Evolutionary conservation across 2,888 invertebrate genomes (phyloP).

Genomic region (Sesamia inferens): DNA sequence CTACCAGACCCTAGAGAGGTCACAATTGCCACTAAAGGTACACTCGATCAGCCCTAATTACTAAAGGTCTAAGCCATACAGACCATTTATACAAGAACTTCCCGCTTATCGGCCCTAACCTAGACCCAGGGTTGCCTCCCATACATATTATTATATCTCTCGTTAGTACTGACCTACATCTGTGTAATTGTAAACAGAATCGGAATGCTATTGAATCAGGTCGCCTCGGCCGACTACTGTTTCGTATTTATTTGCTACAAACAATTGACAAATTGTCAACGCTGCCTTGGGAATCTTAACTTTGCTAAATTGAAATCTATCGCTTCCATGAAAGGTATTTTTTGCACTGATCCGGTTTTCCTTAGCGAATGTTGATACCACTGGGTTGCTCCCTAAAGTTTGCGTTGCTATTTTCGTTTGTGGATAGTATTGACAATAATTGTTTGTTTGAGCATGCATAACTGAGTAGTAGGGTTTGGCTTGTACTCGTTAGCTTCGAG

Average conservation of each 20-base stretch:
- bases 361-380: slow-evolving; percentile 1
- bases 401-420: slow-evolving; percentile 35
- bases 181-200: slow-evolving; percentile 69
- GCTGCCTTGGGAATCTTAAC: slow-evolving; percentile 14
- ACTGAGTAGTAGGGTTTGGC: slow-evolving; percentile 20
- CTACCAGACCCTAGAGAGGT: no score
- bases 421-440: slow-evolving; percentile 20
- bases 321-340: neutral
- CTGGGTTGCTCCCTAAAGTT: slow-evolving; percentile 17
- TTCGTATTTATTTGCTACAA: slow-evolving; percentile 64
- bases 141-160: slow-evolving; percentile 67
- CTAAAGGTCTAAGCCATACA: slow-evolving; percentile 1
- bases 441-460: slow-evolving; percentile 38
- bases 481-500: slow-evolving; percentile 11
- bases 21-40: neutral
- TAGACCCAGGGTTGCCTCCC: slow-evolving; percentile 36
- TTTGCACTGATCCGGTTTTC: neutral
- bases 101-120: slow-evolving; percentile 28
- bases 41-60: slow-evolving; percentile 7
- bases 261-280: slow-evolving; percentile 50
- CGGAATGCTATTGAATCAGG: slow-evolving; percentile 72
- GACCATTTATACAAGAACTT: slow-evolving; percentile 14
- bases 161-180: slow-evolving; percentile 77
- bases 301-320: slow-evolving; percentile 24
- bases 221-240: slow-evolving; percentile 54